A percentile compares a stretch with the other conserved stretches of the same genome.
These are phyloP conservation scores for Drosophila paulistorum DNA, from an alignment of 1,140 invertebrate species.

Conservation along the genomic window DNA sequence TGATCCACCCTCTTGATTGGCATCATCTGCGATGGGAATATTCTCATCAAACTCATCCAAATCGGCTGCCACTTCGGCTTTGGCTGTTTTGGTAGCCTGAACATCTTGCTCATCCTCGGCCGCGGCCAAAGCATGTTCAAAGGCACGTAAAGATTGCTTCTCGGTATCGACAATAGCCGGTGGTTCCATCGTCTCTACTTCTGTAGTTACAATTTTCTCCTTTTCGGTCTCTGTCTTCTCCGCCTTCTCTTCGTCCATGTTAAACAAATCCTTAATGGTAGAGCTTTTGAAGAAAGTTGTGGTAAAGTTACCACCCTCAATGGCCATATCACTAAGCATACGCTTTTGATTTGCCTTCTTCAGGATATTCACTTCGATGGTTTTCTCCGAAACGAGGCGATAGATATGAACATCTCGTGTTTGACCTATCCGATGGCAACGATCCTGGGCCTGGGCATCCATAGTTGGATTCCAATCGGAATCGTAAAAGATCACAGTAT, in stretches of 20 bases:
- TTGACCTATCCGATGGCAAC: slow-evolving; percentile 99
- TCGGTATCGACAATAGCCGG: slow-evolving; percentile 77
- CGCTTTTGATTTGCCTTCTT: slow-evolving; percentile 99
- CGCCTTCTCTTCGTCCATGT: slow-evolving; percentile 89
- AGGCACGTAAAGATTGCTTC: slow-evolving; percentile 87
- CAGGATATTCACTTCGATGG: slow-evolving; percentile 99
- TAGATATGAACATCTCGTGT: slow-evolving; percentile 99
- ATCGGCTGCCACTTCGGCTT: slow-evolving; percentile 96
- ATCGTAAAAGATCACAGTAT: slow-evolving; percentile 99
- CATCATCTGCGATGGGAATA: slow-evolving; percentile 92
- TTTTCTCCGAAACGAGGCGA: slow-evolving; percentile 96
- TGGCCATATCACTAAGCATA: slow-evolving; percentile 97
- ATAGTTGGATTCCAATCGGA: slow-evolving; percentile 99
- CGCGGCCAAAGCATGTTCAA: slow-evolving; percentile 93
- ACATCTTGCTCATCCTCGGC: slow-evolving; percentile 98
- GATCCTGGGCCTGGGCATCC: slow-evolving; percentile 99
- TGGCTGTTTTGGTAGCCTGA: slow-evolving; percentile 93
- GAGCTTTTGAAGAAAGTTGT: slow-evolving; percentile 98
- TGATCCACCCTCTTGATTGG: slow-evolving; percentile 84
- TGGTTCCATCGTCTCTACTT: slow-evolving; percentile 16
- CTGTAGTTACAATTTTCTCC: slow-evolving; percentile 47
- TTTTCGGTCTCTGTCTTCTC: slow-evolving; percentile 83
- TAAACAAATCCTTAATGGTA: slow-evolving; percentile 96
- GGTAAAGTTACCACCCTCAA: slow-evolving; percentile 99
- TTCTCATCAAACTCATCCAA: slow-evolving; percentile 98